A percentile compares a stretch with the other conserved stretches of the same genome.
phyloP scores from a whole-genome alignment of 2,888 invertebrate species.

The Nysson spinosus region DNA sequence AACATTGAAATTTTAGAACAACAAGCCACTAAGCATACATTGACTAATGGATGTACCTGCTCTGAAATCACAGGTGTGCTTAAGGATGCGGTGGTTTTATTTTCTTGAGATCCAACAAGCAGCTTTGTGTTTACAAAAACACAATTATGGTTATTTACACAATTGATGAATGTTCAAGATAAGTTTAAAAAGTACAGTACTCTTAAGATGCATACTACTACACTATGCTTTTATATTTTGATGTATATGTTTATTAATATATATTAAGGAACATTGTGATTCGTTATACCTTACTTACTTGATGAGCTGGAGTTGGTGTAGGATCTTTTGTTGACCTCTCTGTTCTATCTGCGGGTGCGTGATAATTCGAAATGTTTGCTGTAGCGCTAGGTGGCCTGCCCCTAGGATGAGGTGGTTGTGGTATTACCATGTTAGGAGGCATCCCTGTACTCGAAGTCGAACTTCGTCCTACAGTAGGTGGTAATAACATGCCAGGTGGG shows the following conservation, averaged over 20 bases:
- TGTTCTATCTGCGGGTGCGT: conserved; percentile 75
- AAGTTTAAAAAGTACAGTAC: conserved; percentile 19
- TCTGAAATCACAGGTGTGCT: conserved; percentile 77
- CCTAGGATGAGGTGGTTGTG: conserved; percentile 78
- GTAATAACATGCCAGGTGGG: conserved; percentile 78
- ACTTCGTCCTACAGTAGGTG: conserved; percentile 78
- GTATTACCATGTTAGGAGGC: conserved; percentile 78
- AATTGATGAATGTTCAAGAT: conserved; percentile 34
- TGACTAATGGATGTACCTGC: conserved; percentile 73
- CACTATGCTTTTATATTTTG: conserved; percentile 1
- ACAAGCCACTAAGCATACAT: conserved; percentile 48
- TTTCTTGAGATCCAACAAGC: conserved; percentile 77
- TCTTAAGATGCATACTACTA: conserved; percentile 2
- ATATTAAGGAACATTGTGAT: conserved; percentile 12
- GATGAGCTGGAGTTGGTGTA: conserved; percentile 74
- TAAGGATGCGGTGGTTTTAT: conserved; percentile 76
- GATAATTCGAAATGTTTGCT: conserved; percentile 72
- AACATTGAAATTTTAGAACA: conserved; percentile 25
- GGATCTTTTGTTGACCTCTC: conserved; percentile 77
- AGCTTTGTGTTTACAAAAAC: conserved; percentile 71
- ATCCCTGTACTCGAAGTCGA: conserved; percentile 77
- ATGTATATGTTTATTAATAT: background rate
- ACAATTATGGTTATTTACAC: conserved; percentile 56
- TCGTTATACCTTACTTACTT: conserved; percentile 67
- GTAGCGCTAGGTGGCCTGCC: conserved; percentile 70